A percentile compares a stretch with the other conserved stretches of the same genome.
These are phyloP conservation scores for Argyrosomus regius DNA, from an alignment of 2,797 vertebrate genomes.

Conservation along the genomic window DNA sequence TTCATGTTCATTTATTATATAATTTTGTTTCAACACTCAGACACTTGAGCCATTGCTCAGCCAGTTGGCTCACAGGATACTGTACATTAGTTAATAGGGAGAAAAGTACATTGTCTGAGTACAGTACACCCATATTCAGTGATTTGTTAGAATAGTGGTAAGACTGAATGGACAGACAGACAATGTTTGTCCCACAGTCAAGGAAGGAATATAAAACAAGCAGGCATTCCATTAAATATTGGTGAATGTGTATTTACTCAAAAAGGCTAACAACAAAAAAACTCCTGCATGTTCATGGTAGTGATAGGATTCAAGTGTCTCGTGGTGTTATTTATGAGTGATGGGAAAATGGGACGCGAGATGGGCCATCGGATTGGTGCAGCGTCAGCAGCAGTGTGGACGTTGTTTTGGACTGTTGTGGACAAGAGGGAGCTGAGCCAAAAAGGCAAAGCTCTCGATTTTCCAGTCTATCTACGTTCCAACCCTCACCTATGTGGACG, in stretches of 20 bases:
- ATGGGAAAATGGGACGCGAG: no score
- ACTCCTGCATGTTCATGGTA: no score
- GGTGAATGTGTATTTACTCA: neutral
- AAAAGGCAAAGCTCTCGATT: no score
- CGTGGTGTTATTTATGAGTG: no score
- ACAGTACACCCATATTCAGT: neutral
- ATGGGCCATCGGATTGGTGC: no score
- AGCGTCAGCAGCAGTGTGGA: no score
- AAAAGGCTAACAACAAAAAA: neutral
- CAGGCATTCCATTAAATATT: neutral
- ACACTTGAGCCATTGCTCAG: conserved; percentile 15
- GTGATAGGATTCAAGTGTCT: neutral
- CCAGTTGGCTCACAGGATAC: conserved; percentile 6
- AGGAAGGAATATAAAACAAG: neutral
- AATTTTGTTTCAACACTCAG: conserved; percentile 25
- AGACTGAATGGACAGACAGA: neutral
- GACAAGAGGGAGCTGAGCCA: no score
- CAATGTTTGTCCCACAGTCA: neutral
- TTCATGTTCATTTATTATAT: conserved; percentile 42
- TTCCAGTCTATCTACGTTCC: no score
- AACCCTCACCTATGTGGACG: no score
- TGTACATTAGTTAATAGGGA: neutral
- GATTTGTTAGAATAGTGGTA: neutral
- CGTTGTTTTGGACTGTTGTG: no score
- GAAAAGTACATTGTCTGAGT: neutral